phyloP scores from a whole-genome alignment of 1,140 invertebrate species.

The Atta cephalotes region DNA sequence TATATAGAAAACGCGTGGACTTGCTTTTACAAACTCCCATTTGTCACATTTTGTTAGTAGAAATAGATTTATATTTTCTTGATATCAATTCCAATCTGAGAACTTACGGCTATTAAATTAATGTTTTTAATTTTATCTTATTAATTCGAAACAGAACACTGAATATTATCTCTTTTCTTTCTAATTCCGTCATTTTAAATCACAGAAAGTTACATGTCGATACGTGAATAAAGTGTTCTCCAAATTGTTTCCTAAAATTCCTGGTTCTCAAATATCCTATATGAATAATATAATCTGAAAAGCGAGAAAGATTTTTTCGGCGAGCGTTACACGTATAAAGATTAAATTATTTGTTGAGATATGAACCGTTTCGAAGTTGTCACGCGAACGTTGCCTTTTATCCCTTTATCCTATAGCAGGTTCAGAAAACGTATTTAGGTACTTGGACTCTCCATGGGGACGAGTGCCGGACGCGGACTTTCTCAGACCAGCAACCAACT shows the following conservation, averaged over 20 bases:
- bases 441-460: conserved; percentile 71
- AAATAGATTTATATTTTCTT: neutral
- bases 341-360: conserved; percentile 33
- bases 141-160: neutral
- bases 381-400: conserved; percentile 69
- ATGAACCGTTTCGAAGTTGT: conserved; percentile 51
- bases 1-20: neutral
- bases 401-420: conserved; percentile 78
- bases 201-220: neutral
- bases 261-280: neutral
- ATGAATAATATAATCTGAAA: neutral
- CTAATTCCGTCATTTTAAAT: neutral
- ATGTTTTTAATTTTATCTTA: conserved; percentile 10
- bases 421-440: conserved; percentile 77
- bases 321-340: neutral
- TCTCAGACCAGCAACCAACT: conserved; percentile 75
- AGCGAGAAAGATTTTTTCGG: neutral
- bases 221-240: neutral
- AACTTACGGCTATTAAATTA: conserved; percentile 1
- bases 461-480: conserved; percentile 78
- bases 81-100: neutral
- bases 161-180: neutral
- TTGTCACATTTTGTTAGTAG: neutral
- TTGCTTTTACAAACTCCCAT: neutral
- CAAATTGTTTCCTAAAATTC: neutral